Evolutionary conservation across 2,888 invertebrate species (phyloP).

Genomic region (Xylocampa areola): DNA sequence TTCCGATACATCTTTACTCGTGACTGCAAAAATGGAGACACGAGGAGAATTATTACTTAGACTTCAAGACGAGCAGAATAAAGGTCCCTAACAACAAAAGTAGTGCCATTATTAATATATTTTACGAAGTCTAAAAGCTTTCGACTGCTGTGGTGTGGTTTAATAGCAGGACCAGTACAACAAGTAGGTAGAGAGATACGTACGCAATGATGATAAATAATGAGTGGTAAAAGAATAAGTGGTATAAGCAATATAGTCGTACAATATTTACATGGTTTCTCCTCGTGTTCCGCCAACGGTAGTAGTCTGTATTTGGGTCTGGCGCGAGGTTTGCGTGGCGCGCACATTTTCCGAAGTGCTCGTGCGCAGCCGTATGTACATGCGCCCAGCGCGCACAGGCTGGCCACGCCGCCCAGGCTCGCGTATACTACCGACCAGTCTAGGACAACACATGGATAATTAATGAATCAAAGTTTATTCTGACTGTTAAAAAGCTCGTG

Average conservation of each 20-base stretch:
- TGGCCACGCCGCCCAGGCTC: slow-evolving; percentile 92
- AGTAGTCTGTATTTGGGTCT: slow-evolving; percentile 92
- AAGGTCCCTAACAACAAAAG: too few relatives aligned
- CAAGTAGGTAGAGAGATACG: too few relatives aligned
- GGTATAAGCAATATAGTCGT: slow-evolving; percentile 43
- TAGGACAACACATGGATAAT: slow-evolving; percentile 67
- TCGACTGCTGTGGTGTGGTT: too few relatives aligned
- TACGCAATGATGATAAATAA: too few relatives aligned
- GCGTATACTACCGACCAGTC: slow-evolving; percentile 98
- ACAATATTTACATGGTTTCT: slow-evolving; percentile 90
- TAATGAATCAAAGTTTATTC: not conserved
- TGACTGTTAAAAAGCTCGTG: too few relatives aligned
- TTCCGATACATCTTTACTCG: slow-evolving; percentile 92
- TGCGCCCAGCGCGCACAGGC: slow-evolving; percentile 90
- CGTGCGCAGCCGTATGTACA: slow-evolving; percentile 90
- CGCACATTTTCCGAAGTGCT: slow-evolving; percentile 81
- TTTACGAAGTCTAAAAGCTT: too few relatives aligned
- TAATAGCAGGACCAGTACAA: too few relatives aligned
- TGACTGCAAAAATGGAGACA: slow-evolving; percentile 82
- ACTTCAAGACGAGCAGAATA: too few relatives aligned
- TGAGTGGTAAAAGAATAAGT: too few relatives aligned
- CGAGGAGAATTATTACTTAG: not conserved
- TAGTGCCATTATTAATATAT: too few relatives aligned
- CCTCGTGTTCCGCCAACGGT: slow-evolving; percentile 92
- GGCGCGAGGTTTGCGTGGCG: slow-evolving; percentile 87